Evolutionary conservation across 2,113 vertebrate genomes (phyloP).

Genomic region (Microtus montanus): DNA sequence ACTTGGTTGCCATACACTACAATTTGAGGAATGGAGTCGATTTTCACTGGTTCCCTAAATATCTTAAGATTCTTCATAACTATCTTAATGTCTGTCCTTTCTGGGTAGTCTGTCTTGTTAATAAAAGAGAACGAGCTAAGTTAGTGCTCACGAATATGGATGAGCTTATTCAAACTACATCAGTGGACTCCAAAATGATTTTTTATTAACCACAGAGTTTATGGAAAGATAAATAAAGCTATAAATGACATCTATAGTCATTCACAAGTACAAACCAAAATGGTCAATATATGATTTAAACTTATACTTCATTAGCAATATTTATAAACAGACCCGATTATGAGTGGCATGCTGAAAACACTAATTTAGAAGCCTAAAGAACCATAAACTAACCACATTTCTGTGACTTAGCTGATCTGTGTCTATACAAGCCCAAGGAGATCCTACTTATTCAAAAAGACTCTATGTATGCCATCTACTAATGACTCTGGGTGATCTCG

Average conservation of each 20-base stretch:
- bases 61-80: not conserved
- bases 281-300: not conserved
- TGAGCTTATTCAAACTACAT: not conserved
- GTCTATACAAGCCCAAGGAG: not conserved
- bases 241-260: not conserved
- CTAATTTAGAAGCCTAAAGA: not conserved
- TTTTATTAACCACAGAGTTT: not conserved
- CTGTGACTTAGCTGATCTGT: not conserved
- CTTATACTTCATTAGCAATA: not conserved
- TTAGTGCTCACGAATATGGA: too few species aligned
- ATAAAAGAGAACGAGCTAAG: too few species aligned
- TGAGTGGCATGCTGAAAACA: not conserved
- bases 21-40: not conserved
- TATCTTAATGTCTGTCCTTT: not conserved
- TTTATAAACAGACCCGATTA: not conserved
- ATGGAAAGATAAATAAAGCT: not conserved
- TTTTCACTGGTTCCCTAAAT: not conserved
- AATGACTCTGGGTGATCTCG: not conserved
- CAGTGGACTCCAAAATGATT: not conserved
- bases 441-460: not conserved
- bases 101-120: not conserved
- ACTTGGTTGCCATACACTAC: too few species aligned
- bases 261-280: constrained; percentile 8
- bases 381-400: not conserved
- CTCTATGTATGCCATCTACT: not conserved